Evolutionary conservation across 2,797 vertebrate genomes (phyloP).

Genomic region (Peromyscus aztecus): DNA sequence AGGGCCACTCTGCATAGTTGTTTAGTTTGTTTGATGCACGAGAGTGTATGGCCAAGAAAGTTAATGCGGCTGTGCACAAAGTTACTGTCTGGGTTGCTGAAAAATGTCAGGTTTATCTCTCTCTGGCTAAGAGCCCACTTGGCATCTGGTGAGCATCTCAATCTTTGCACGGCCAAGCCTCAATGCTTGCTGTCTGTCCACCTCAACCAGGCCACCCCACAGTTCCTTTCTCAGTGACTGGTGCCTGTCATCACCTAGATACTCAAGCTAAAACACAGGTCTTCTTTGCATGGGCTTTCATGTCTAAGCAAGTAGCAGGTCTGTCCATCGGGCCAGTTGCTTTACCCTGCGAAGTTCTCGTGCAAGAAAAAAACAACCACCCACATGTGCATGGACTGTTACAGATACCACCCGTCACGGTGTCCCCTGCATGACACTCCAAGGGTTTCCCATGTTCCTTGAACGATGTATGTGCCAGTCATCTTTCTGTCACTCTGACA

Average conservation of each 20-base stretch:
- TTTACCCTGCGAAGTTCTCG: background rate
- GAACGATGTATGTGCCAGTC: background rate
- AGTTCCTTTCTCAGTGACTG: background rate
- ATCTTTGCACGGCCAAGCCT: background rate
- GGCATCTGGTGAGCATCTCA: constrained; percentile 18
- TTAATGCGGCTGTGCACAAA: background rate
- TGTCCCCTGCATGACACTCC: background rate
- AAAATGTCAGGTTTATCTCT: constrained; percentile 13
- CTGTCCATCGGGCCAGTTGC: background rate
- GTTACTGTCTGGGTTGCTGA: background rate
- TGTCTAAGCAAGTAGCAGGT: background rate
- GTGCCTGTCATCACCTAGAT: background rate
- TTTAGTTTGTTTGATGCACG: background rate
- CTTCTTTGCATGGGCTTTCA: background rate
- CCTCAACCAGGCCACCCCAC: background rate
- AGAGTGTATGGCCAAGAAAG: background rate
- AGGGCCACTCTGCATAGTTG: background rate
- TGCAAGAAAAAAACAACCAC: background rate
- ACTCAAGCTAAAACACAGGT: background rate
- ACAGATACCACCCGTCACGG: background rate
- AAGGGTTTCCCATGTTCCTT: background rate
- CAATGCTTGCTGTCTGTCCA: background rate
- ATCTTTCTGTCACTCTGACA: background rate
- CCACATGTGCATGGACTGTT: background rate
- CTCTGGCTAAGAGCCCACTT: background rate